phyloP scores from a whole-genome alignment of 2,888 invertebrate genomes.

The Aporophyla nigra region DNA sequence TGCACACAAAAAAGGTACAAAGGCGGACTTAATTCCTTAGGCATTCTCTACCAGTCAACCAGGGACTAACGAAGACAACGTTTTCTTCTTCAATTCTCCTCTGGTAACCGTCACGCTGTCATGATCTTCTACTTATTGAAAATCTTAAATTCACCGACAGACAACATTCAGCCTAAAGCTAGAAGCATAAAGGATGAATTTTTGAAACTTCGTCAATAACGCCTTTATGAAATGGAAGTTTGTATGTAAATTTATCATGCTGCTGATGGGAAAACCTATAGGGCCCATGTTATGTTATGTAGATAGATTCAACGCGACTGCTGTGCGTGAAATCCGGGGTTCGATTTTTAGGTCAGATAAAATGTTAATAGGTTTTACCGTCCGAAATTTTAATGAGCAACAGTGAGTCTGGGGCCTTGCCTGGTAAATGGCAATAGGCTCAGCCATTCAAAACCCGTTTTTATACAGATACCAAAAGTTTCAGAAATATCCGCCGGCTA shows the following conservation, averaged over 20 bases:
- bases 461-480: no score
- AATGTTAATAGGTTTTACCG: neutral
- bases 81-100: no score
- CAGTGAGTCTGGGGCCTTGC: no score
- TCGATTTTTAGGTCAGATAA: neutral
- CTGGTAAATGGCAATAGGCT: no score
- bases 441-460: no score
- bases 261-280: neutral
- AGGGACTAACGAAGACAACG: no score
- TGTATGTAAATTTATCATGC: neutral
- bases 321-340: neutral
- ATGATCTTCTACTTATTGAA: neutral
- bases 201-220: neutral
- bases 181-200: neutral
- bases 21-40: no score
- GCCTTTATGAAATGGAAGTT: no score
- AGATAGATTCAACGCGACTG: neutral
- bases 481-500: no score
- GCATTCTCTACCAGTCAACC: no score
- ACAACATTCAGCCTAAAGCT: neutral
- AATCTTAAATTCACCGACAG: neutral
- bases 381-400: neutral
- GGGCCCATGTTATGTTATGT: neutral
- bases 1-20: no score
- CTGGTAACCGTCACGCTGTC: no score